A percentile compares a stretch with the other conserved stretches of the same genome.
phyloP scores from a whole-genome alignment of 2,888 invertebrate genomes.

The Dryobota labecula region DNA sequence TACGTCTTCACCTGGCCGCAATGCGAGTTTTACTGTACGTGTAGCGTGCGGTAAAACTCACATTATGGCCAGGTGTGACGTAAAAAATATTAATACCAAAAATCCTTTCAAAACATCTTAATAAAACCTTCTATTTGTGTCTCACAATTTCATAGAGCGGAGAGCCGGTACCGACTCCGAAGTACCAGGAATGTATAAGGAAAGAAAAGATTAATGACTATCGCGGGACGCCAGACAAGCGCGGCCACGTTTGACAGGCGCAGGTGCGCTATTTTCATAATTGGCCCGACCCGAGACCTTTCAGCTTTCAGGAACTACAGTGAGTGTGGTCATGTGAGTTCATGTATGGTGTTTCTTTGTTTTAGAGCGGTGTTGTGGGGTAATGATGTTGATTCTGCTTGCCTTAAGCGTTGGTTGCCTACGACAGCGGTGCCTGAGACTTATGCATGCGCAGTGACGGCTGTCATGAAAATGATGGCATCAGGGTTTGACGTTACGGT shows the following conservation, averaged over 20 bases:
- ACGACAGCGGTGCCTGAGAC: no score
- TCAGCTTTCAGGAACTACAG: conserved; percentile 81
- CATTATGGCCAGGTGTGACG: no score
- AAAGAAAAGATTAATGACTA: conserved; percentile 88
- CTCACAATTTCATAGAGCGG: conserved; percentile 70
- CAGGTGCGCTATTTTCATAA: conserved; percentile 91
- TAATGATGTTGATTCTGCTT: background rate
- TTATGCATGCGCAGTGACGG: no score
- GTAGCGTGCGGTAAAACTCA: no score
- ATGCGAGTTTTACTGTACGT: no score
- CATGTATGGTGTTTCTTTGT: conserved; percentile 48
- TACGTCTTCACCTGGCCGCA: no score
- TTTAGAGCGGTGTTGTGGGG: background rate
- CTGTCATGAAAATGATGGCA: no score
- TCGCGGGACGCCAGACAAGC: conserved; percentile 83
- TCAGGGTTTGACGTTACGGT: no score
- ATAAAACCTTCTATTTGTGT: conserved; percentile 69
- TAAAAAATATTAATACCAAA: conserved; percentile 40
- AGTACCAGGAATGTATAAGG: conserved; percentile 87
- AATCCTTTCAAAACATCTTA: conserved; percentile 59
- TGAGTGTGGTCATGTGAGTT: conserved; percentile 69
- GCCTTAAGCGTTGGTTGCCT: no score
- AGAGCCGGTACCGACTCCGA: conserved; percentile 65
- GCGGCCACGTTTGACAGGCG: conserved; percentile 89
- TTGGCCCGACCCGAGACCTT: conserved; percentile 89